These are phyloP conservation scores for Menura novaehollandiae DNA, from an alignment of 2,113 vertebrate species.

Conservation along the genomic window DNA sequence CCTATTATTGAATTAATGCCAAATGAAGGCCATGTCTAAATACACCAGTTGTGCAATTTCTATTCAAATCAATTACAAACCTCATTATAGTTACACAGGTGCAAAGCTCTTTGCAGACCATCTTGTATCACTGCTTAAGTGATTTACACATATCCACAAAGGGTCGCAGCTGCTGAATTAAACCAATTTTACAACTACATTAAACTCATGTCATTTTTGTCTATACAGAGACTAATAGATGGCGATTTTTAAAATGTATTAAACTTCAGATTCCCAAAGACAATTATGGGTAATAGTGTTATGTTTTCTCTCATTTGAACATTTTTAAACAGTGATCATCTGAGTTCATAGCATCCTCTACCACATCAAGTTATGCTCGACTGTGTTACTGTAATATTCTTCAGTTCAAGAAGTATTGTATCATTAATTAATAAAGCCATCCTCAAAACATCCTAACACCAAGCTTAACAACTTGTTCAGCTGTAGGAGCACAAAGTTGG, in stretches of 20 bases:
- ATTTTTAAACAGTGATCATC: background rate
- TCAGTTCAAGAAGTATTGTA: background rate
- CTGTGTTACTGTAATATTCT: background rate
- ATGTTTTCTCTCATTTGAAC: background rate
- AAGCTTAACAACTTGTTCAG: background rate
- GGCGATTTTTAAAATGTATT: background rate
- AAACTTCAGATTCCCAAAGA: background rate
- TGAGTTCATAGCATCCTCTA: background rate
- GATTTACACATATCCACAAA: background rate
- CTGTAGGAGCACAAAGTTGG: background rate
- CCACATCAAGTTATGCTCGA: background rate
- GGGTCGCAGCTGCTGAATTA: background rate
- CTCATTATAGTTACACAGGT: background rate
- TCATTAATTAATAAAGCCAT: background rate
- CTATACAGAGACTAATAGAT: background rate
- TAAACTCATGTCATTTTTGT: background rate
- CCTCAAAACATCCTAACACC: background rate
- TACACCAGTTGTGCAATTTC: background rate
- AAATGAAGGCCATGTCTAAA: background rate
- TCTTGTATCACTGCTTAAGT: background rate
- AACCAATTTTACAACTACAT: background rate
- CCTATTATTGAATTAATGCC: background rate
- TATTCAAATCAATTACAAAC: slow-evolving; percentile 3
- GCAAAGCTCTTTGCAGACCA: background rate
- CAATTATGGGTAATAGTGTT: background rate